phyloP scores from a whole-genome alignment of 2,113 vertebrate genomes.

The Salvelinus fontinalis region DNA sequence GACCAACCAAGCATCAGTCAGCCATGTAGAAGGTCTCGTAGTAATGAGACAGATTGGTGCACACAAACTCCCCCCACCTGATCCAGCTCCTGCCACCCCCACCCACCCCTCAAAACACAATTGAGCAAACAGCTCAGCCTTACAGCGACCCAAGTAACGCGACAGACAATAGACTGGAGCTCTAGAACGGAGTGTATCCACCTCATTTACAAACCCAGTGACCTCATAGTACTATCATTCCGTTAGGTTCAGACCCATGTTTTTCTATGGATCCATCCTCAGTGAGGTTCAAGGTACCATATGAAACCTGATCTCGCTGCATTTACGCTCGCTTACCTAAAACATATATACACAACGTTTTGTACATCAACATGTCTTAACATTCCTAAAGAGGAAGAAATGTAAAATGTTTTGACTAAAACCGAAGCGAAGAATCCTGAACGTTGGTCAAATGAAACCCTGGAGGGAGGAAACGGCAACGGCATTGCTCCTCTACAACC shows the following conservation, averaged over 20 bases:
- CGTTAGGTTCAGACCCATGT: neutral
- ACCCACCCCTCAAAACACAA: slow-evolving; percentile 38
- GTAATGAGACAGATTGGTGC: slow-evolving; percentile 59
- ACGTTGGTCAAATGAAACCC: neutral
- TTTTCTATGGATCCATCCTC: too few relatives aligned
- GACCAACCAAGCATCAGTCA: slow-evolving; percentile 48
- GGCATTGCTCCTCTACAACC: too few relatives aligned
- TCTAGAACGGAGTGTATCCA: slow-evolving; percentile 31
- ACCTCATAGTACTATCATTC: slow-evolving; percentile 21
- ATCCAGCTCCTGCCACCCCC: slow-evolving; percentile 14
- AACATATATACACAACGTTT: too few relatives aligned
- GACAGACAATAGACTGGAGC: slow-evolving; percentile 31
- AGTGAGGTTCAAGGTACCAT: too few relatives aligned
- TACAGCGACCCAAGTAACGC: slow-evolving; percentile 11
- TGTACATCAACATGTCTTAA: too few relatives aligned
- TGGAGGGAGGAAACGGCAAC: neutral
- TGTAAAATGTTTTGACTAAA: too few relatives aligned
- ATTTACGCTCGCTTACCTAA: too few relatives aligned
- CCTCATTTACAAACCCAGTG: slow-evolving; percentile 28
- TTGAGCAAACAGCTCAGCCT: slow-evolving; percentile 48
- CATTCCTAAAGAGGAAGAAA: too few relatives aligned
- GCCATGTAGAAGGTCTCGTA: slow-evolving; percentile 57
- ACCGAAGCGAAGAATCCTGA: neutral
- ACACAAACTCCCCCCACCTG: slow-evolving; percentile 12
- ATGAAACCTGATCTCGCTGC: too few relatives aligned